Evolutionary conservation across 2,888 invertebrate genomes (phyloP).

Genomic region (Sphaeridia pumilis): DNA sequence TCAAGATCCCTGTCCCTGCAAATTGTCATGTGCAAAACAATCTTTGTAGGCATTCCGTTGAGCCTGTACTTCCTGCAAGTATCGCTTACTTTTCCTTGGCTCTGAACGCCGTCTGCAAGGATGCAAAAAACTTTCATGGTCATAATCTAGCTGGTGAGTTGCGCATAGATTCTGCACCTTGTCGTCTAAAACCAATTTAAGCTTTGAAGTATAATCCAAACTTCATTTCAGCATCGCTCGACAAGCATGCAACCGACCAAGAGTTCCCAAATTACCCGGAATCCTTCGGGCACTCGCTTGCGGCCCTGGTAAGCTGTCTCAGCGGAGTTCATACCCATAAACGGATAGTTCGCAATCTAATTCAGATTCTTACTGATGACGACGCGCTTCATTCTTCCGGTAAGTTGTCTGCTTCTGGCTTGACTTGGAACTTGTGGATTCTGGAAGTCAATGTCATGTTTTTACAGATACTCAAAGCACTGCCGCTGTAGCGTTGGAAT

Average conservation of each 20-base stretch:
- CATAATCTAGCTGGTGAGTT: slow-evolving; percentile 66
- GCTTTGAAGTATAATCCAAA: not conserved
- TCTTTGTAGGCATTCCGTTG: slow-evolving; percentile 66
- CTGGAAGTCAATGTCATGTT: slow-evolving; percentile 35
- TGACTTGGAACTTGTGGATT: no score
- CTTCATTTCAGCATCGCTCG: slow-evolving; percentile 37
- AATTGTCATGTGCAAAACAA: no score
- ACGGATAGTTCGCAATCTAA: slow-evolving; percentile 61
- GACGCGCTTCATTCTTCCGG: slow-evolving; percentile 24
- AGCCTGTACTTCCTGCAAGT: slow-evolving; percentile 60
- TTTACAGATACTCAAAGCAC: slow-evolving; percentile 50
- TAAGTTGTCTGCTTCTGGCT: no score
- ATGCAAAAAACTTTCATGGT: slow-evolving; percentile 71
- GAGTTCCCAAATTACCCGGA: slow-evolving; percentile 39
- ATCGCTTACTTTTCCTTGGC: slow-evolving; percentile 68
- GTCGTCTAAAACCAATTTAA: not conserved
- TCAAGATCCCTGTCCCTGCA: no score
- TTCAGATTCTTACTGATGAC: slow-evolving; percentile 63
- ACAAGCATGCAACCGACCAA: slow-evolving; percentile 40
- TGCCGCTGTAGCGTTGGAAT: slow-evolving; percentile 71
- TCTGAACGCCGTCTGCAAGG: slow-evolving; percentile 66
- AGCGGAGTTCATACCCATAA: slow-evolving; percentile 71
- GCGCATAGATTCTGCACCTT: not conserved
- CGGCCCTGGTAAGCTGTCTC: slow-evolving; percentile 68
- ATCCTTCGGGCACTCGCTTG: slow-evolving; percentile 59